phyloP scores from a whole-genome alignment of 2,888 invertebrate genomes.

The Pseudoips prasinana region DNA sequence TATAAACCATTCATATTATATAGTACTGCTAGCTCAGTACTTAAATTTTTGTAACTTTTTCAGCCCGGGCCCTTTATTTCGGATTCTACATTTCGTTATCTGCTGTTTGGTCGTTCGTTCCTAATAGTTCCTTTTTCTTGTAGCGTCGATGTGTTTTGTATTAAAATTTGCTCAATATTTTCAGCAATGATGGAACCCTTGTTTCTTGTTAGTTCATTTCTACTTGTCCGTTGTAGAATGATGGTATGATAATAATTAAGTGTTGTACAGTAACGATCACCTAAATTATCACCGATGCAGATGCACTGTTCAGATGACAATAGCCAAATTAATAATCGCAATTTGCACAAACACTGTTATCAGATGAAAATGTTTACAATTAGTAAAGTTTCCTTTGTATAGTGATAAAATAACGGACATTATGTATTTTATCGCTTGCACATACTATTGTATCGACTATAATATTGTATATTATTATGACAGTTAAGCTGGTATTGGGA shows the following conservation, averaged over 20 bases:
- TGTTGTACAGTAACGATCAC: conserved; percentile 41
- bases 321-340: conserved; percentile 37
- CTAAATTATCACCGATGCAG: conserved; percentile 47
- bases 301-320: conserved; percentile 39
- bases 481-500: conserved; percentile 80
- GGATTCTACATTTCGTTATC: conserved; percentile 65
- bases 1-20: background rate
- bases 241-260: conserved; percentile 29
- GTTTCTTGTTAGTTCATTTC: conserved; percentile 41
- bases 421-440: conserved; percentile 50
- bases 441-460: conserved; percentile 47
- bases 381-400: conserved; percentile 37
- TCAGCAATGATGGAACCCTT: conserved; percentile 51
- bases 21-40: background rate
- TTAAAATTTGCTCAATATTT: conserved; percentile 75
- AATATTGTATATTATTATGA: conserved; percentile 63
- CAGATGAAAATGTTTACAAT: conserved; percentile 30
- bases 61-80: conserved; percentile 40
- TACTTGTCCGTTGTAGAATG: conserved; percentile 27
- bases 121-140: conserved; percentile 66
- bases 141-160: conserved; percentile 60
- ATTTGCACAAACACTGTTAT: conserved; percentile 50
- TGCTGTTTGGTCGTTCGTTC: conserved; percentile 66
- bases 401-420: conserved; percentile 29
- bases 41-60: conserved; percentile 9